These are phyloP conservation scores for Donacobius atricapilla DNA, from an alignment of 2,113 vertebrate species.

Conservation along the genomic window DNA sequence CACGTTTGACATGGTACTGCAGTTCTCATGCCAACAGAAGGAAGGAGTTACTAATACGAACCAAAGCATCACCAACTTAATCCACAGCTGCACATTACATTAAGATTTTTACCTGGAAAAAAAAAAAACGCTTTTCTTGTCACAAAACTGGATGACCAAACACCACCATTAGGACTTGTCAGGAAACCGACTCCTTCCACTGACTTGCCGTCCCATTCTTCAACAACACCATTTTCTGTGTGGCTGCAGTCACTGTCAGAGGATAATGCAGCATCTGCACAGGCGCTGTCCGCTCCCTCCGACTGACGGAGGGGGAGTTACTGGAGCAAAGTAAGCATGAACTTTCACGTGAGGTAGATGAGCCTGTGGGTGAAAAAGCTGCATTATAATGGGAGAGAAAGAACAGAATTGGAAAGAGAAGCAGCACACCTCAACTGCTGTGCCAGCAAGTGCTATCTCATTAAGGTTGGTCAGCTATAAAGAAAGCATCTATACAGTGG, in stretches of 20 bases:
- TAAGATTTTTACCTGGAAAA: conserved; percentile 27
- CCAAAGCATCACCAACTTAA: conserved; percentile 47
- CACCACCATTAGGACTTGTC: not conserved
- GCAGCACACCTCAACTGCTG: not conserved
- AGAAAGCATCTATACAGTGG: not conserved
- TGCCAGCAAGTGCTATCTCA: not conserved
- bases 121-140: not conserved
- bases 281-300: conserved; percentile 86
- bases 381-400: not conserved
- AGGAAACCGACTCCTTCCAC: not conserved
- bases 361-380: conserved; percentile 70
- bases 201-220: not conserved
- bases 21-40: conserved; percentile 39
- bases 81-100: conserved; percentile 29
- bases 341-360: conserved; percentile 92
- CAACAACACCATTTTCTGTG: not conserved
- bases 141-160: conserved; percentile 45
- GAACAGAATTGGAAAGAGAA: fast-evolving
- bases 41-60: conserved; percentile 42
- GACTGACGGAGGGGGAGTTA: conserved; percentile 88
- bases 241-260: conserved; percentile 76
- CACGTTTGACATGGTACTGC: not conserved
- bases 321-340: conserved; percentile 91
- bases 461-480: not conserved
- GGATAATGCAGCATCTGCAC: conserved; percentile 90